Evolutionary conservation across 2,113 vertebrate genomes (phyloP), one percentile per base, ranked within the genome.

Genomic region (Monopterus albus): DNA sequence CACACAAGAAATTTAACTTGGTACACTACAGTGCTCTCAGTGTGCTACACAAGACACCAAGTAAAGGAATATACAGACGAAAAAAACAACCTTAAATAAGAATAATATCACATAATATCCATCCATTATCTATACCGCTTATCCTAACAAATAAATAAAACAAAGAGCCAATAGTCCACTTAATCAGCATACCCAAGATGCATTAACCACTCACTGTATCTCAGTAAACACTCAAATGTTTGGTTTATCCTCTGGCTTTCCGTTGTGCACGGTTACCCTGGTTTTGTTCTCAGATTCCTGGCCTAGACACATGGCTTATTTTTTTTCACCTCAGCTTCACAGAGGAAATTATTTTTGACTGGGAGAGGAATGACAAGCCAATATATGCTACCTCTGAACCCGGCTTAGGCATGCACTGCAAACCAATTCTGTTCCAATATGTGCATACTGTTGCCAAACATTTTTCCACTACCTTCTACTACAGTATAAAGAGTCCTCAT

Each of bases 211-310:
- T n/a, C n/a, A n/a, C n/a, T n/a, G n/a, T n/a, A n/a, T n/a, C n/a
- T n/a, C n/a, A n/a, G n/a, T n/a, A n/a, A n/a, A n/a, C n/a, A n/a
- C n/a, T n/a, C n/a, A n/a, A n/a, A n/a, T 91, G 86, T 89, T 90
- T 89, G 75, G 53, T 73, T 85, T 87, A 72, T 82, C 69, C 60
- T 74, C 65, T 18, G 45, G 75, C 78, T 87, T 87, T 87, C 81
- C 42, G 45, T 61, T 73, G 63, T 50, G 74, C 76, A 58, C 59
- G 40, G 59, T 78, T 78, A 82, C 80, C 84, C 71, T 51, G 46
- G 74, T 86, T 87, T 76, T 86, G 70, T 81, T 82, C 86, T 82
- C 55, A 0, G 42, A 87, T 91, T 90, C 87, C 87, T 89, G 84
- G 85, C 85, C 47, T 39, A 55, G 72, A 53, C 69, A 62, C 25